Evolutionary conservation across 2,113 vertebrate species (phyloP).

Genomic region (Ellobius talpinus): DNA sequence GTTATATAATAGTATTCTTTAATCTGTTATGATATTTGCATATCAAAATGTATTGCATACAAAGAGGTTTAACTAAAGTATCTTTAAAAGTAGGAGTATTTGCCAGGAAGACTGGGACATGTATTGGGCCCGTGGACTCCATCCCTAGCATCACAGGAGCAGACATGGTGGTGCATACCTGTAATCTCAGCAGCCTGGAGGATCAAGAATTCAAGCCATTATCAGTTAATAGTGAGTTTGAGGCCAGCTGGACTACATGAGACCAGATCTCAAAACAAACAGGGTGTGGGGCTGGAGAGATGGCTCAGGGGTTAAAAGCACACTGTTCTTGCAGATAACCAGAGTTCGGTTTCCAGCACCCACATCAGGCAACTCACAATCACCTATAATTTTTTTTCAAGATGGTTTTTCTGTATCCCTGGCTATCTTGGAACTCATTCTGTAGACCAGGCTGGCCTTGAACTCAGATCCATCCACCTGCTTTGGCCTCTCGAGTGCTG

Average conservation of each 20-base stretch:
- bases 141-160: background rate
- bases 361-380: background rate
- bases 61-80: background rate
- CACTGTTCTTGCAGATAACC: background rate
- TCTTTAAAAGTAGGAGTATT: background rate
- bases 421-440: background rate
- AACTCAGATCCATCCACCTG: background rate
- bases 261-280: background rate
- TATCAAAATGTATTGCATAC: background rate
- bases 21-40: background rate
- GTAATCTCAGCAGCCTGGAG: background rate
- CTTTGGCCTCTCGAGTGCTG: background rate
- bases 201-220: background rate
- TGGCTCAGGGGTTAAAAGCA: background rate
- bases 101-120: background rate
- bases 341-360: background rate
- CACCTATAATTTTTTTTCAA: background rate
- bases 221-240: background rate
- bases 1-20: background rate
- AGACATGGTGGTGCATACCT: background rate
- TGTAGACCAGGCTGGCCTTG: no score
- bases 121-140: background rate
- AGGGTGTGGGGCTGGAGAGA: background rate
- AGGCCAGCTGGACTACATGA: background rate
- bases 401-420: background rate